Base-by-base conservation (phyloP, 2,797 vertebrate species). In the Apogon talboti region DNA sequence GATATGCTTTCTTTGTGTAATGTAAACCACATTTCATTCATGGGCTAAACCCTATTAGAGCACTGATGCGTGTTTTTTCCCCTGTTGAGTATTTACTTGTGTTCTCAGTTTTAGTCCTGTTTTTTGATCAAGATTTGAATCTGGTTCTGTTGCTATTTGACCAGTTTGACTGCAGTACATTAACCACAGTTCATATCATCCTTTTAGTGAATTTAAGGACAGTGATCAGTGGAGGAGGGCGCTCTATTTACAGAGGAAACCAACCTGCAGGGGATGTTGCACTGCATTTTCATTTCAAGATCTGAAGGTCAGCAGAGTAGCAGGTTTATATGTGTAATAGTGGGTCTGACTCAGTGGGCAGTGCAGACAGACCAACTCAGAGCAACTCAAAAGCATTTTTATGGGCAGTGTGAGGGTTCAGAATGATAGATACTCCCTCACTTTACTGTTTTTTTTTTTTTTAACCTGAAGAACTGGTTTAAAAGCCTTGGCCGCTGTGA, bases 1-100 rank as follows among this genome's bases (percentile, higher is more conserved):
- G 54, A 71, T 60, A 44, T 56, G 57, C 46, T 67, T 61, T 52
- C 37, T 59, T 71, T 18, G 53, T 52, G 42, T 66, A 66, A 67
- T 55, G 7, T 21, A 49, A 11, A 60, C 47, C 63, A 19, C 21
- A 47, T 74, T 63, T 37, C 38, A 45, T 28, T 24, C 56, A 13
- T 71, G 61, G 9, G 33, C 33, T 43, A 7, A 58, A 9, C 24
- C 40, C 1, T 24, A 50, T 66, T 51, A 53, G 42, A 66, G 11
- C 13, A n/a, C 38, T 58, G 41, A 11, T 43, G 1, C 12, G 2
- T 14, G 6, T 2, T 41, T 2, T 41, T 41, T 40, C 41, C 8
- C 5, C 33, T 35, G 1, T 19, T n/a, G 7, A 66, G 10, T 2
- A 16, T 44, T 16, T 14, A 18, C 16, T 46, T 10, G 11, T 35